Conservation (phyloP, 2,113 vertebrate species). For the Monarcha castaneiventris region DNA sequence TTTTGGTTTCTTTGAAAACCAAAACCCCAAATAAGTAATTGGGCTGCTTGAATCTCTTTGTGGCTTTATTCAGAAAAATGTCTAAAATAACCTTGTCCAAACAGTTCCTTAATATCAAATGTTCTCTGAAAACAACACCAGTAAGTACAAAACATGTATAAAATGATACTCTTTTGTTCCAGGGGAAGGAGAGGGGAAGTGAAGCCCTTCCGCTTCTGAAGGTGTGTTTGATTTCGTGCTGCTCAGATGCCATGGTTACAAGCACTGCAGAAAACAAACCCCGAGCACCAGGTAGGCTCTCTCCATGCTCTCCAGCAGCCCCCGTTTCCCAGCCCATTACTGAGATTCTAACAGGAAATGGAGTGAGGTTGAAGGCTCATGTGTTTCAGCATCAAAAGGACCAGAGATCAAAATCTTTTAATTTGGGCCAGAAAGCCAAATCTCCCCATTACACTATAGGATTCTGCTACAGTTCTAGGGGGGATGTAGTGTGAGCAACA, state of each 20-base stretch:
- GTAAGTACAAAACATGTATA: background rate
- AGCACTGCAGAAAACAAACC: background rate
- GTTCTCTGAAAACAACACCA: background rate
- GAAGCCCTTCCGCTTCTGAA: background rate
- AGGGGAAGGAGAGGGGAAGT: slow-evolving; percentile 27
- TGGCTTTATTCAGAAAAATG: background rate
- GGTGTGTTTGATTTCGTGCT: background rate
- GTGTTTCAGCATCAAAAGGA: background rate
- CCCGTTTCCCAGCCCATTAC: background rate
- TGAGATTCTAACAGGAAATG: background rate
- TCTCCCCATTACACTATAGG: background rate
- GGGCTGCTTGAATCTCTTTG: background rate
- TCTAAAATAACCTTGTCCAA: background rate
- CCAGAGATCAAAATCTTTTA: background rate
- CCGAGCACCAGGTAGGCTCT: background rate
- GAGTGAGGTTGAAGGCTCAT: background rate
- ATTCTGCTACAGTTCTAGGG: background rate
- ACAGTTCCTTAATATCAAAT: background rate
- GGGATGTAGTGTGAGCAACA: background rate
- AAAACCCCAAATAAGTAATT: background rate
- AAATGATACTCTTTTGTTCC: background rate
- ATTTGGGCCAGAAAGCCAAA: background rate
- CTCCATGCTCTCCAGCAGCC: background rate
- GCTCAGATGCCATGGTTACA: slow-evolving; percentile 15
- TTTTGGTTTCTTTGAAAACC: background rate